A percentile compares a stretch with the other conserved stretches of the same genome.
phyloP scores from a whole-genome alignment of 2,888 invertebrate species.

The Drosophila sordidapex region DNA sequence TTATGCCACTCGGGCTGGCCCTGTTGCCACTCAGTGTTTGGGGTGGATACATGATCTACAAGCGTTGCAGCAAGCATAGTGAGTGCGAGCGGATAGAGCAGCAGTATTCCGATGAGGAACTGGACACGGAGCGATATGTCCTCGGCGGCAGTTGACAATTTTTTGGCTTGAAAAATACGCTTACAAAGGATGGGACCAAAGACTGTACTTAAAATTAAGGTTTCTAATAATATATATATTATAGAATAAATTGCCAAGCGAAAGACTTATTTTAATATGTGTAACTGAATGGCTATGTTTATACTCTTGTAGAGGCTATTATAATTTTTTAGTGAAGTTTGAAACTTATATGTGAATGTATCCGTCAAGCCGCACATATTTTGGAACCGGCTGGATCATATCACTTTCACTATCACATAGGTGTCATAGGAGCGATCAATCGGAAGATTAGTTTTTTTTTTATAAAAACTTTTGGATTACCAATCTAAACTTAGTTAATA shows the following conservation, averaged over 20 bases:
- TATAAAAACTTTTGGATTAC: not conserved
- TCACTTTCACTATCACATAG: not conserved
- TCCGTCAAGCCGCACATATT: not conserved
- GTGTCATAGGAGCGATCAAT: not conserved
- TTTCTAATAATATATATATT: not conserved
- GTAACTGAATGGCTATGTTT: not conserved
- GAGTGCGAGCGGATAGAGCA: conserved; percentile 70
- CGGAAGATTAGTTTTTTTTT: not conserved
- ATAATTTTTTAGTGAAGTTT: not conserved
- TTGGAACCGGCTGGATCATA: not conserved
- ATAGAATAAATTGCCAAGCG: conserved; percentile 6
- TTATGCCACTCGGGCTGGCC: conserved; percentile 83
- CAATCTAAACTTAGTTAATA: no score
- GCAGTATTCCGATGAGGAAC: conserved; percentile 70
- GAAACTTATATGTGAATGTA: not conserved
- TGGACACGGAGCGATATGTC: conserved; percentile 69
- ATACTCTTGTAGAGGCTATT: not conserved
- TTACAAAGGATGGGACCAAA: conserved; percentile 57
- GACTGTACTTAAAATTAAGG: conserved; percentile 56
- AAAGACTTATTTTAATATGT: not conserved
- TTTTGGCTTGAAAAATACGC: conserved; percentile 33
- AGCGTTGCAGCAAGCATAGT: conserved; percentile 53
- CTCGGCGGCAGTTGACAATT: conserved; percentile 61
- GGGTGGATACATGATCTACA: conserved; percentile 79
- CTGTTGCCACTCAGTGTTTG: conserved; percentile 81